Conservation (phyloP, 2,113 vertebrate species). For the Aspiorhynchus laticeps region DNA sequence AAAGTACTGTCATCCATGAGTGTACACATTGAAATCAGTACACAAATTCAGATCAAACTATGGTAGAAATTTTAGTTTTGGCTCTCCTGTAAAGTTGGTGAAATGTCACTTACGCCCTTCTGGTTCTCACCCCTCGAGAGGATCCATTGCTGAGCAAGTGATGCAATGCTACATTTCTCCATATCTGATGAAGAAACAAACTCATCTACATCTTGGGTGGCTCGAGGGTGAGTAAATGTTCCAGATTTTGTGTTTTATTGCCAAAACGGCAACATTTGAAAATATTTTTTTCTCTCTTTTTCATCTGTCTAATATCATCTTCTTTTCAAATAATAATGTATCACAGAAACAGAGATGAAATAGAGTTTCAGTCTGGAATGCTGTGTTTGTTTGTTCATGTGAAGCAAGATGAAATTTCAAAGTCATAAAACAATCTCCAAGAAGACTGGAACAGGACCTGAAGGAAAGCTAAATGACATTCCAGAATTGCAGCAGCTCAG, state of each 20-base stretch:
- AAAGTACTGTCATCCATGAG: too few relatives aligned
- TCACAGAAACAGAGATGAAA: not conserved
- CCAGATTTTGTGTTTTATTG: not conserved
- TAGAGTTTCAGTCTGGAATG: not conserved
- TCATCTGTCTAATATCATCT: not conserved
- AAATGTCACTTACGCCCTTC: too few relatives aligned
- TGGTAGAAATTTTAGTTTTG: too few relatives aligned
- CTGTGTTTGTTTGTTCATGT: not conserved
- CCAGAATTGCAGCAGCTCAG: not conserved
- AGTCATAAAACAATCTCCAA: not conserved
- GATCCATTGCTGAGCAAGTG: too few relatives aligned
- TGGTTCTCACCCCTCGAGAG: too few relatives aligned
- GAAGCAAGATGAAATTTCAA: not conserved
- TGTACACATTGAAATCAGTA: too few relatives aligned
- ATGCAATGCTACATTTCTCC: not conserved
- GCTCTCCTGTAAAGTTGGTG: too few relatives aligned
- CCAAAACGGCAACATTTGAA: not conserved
- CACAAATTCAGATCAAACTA: too few relatives aligned
- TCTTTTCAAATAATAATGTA: not conserved
- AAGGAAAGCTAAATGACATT: not conserved
- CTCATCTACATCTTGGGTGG: too few relatives aligned
- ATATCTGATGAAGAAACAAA: too few relatives aligned
- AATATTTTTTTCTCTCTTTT: not conserved
- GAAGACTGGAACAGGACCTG: not conserved
- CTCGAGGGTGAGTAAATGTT: too few relatives aligned